phyloP scores from a whole-genome alignment of 2,113 vertebrate species.

The Callospermophilus lateralis region DNA sequence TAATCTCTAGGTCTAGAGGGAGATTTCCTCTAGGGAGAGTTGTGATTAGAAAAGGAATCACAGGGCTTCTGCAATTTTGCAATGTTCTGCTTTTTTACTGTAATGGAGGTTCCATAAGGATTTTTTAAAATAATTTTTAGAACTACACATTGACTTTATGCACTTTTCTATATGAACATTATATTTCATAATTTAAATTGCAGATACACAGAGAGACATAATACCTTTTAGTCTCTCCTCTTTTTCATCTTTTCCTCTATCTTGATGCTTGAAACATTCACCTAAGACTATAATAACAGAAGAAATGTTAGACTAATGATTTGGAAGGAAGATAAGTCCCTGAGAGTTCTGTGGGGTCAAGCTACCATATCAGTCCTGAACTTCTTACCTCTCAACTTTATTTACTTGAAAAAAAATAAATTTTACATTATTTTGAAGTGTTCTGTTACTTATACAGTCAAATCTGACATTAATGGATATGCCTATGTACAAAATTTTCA shows the following conservation, averaged over 20 bases:
- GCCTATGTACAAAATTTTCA: not conserved
- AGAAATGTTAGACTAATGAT: constrained; percentile 3
- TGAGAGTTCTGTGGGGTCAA: not conserved
- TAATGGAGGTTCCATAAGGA: not conserved
- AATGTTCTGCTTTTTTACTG: constrained; percentile 24
- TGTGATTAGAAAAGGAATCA: constrained; percentile 74
- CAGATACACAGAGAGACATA: constrained; percentile 43
- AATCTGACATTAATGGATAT: constrained; percentile 40
- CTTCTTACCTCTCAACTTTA: not conserved
- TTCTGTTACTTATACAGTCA: constrained; percentile 48
- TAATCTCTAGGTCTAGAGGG: constrained; percentile 66
- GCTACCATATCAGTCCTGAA: not conserved
- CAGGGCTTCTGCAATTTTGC: constrained; percentile 45
- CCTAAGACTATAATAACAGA: not conserved
- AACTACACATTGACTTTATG: not conserved
- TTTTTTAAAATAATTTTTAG: constrained; percentile 60
- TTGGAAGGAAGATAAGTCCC: not conserved
- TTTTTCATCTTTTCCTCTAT: constrained; percentile 38
- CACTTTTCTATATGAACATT: constrained; percentile 24
- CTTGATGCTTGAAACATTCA: not conserved
- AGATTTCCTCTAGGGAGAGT: constrained; percentile 56
- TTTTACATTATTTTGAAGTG: constrained; percentile 32
- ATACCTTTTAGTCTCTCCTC: not conserved
- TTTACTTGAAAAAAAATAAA: constrained; percentile 25
- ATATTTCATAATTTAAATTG: constrained; percentile 47